These are phyloP conservation scores for Atethmia centrago DNA, from an alignment of 2,888 invertebrate genomes.

Conservation along the genomic window DNA sequence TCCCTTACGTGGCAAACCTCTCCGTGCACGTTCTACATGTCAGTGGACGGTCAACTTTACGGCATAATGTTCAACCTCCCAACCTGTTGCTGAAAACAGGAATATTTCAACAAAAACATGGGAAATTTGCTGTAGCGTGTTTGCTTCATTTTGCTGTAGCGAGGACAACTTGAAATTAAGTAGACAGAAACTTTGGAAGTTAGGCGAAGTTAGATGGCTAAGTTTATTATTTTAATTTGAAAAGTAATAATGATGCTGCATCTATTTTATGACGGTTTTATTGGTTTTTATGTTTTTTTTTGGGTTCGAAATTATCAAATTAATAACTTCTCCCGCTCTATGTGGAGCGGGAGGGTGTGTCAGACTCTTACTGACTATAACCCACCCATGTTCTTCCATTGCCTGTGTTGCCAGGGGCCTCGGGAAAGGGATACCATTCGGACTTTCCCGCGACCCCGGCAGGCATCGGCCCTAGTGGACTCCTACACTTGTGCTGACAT, in stretches of 20 bases:
- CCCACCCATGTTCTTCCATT: too few relatives aligned
- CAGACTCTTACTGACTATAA: too few relatives aligned
- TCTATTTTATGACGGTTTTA: slow-evolving; percentile 2
- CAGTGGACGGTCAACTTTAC: background rate
- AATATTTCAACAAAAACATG: slow-evolving; percentile 50
- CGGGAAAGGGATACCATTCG: too few relatives aligned
- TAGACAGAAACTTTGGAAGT: slow-evolving; percentile 26
- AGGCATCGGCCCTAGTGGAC: too few relatives aligned
- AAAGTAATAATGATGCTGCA: slow-evolving; percentile 15
- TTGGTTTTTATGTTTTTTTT: slow-evolving; percentile 11
- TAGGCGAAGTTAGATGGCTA: slow-evolving; percentile 31
- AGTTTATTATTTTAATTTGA: slow-evolving; percentile 22
- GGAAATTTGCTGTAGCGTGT: too few relatives aligned
- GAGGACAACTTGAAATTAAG: slow-evolving; percentile 52
- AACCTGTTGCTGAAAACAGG: slow-evolving; percentile 59
- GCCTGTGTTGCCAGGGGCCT: too few relatives aligned
- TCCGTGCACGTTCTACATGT: background rate
- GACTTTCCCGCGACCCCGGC: too few relatives aligned
- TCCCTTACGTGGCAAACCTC: background rate
- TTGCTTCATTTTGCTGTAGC: slow-evolving; percentile 11
- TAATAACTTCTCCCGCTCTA: too few relatives aligned
- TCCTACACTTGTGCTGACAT: too few relatives aligned
- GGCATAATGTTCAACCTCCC: slow-evolving; percentile 26
- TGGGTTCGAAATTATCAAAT: background rate
- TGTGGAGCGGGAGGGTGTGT: too few relatives aligned